These are phyloP conservation scores for Sylvia atricapilla DNA, from an alignment of 2,113 vertebrate genomes.

Conservation along the genomic window DNA sequence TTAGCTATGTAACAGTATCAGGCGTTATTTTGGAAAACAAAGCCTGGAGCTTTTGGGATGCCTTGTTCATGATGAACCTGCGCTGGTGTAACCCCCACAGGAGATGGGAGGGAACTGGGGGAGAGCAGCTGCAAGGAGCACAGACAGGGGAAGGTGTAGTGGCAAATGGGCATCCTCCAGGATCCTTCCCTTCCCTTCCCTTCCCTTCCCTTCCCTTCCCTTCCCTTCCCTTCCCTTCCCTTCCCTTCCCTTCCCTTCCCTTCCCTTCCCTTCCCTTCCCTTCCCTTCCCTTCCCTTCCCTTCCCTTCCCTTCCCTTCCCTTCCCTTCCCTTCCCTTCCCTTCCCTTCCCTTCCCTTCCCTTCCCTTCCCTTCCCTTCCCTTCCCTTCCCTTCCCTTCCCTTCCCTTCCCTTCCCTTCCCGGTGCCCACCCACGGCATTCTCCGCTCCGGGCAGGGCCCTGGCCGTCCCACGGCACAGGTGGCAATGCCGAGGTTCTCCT, in stretches of 20 bases:
- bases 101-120: fast-evolving
- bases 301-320: too few species aligned
- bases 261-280: background rate
- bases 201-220: too few species aligned
- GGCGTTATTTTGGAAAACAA: background rate
- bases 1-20: background rate
- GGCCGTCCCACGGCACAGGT: fast-evolving
- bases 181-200: background rate
- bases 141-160: fast-evolving
- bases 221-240: too few species aligned
- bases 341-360: background rate
- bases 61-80: background rate
- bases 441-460: background rate
- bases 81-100: background rate
- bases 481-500: fast-evolving
- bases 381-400: too few species aligned
- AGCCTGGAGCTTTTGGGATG: background rate
- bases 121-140: background rate
- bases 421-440: background rate
- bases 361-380: too few species aligned
- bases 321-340: background rate
- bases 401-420: too few species aligned
- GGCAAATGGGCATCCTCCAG: background rate
- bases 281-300: background rate
- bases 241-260: too few species aligned